These are phyloP conservation scores for Elegia similella DNA, from an alignment of 2,888 invertebrate genomes.

Conservation along the genomic window DNA sequence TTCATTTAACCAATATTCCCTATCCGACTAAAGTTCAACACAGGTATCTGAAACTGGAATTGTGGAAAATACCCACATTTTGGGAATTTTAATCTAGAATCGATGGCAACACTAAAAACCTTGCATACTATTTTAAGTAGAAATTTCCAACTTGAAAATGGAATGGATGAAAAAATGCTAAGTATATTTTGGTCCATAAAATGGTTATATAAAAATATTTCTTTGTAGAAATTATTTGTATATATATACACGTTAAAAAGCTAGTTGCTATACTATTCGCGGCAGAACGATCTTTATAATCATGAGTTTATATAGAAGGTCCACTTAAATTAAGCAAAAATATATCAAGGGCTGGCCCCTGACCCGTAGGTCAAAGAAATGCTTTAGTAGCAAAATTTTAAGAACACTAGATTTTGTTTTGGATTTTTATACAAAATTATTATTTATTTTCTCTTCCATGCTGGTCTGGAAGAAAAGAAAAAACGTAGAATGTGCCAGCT, in stretches of 20 bases:
- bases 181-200: constrained; percentile 19
- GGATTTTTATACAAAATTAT: too few species aligned
- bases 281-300: not conserved
- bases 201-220: constrained; percentile 13
- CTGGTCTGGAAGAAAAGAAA: too few species aligned
- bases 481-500: too few species aligned
- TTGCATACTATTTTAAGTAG: constrained; percentile 5
- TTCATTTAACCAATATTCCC: too few species aligned
- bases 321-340: too few species aligned
- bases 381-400: too few species aligned
- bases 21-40: not conserved
- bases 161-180: constrained; percentile 20
- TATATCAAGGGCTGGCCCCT: too few species aligned
- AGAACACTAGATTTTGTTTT: too few species aligned
- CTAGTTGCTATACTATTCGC: not conserved
- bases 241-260: constrained; percentile 10
- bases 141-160: constrained; percentile 12
- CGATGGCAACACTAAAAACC: not conserved
- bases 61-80: not conserved
- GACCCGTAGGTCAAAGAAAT: too few species aligned
- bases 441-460: too few species aligned
- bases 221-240: constrained; percentile 5
- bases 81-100: not conserved
- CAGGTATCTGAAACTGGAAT: not conserved
- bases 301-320: not conserved